Evolutionary conservation across 2,888 invertebrate species (phyloP).

Genomic region (Diabrotica balteata): DNA sequence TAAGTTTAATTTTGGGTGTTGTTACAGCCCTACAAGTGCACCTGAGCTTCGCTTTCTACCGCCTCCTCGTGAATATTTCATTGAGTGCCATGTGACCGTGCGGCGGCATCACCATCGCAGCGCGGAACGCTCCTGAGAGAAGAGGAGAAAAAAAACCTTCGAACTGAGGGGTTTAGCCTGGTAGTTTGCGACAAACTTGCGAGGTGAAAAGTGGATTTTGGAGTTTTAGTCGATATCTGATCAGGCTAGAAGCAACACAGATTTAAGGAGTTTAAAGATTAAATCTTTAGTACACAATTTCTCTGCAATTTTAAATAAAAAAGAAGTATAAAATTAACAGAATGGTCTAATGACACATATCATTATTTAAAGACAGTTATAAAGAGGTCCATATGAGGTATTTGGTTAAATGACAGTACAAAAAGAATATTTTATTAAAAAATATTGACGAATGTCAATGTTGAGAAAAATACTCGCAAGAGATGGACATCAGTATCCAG

Average conservation of each 20-base stretch:
- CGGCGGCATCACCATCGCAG: neutral
- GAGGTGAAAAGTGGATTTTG: constrained; percentile 30
- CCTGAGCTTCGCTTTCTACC: constrained; percentile 50
- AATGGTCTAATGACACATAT: no score
- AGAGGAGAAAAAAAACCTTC: constrained; percentile 12
- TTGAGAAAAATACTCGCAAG: no score
- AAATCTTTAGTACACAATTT: neutral
- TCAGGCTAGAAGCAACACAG: neutral
- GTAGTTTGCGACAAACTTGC: constrained; percentile 1
- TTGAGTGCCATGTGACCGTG: constrained; percentile 35
- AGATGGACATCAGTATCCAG: no score
- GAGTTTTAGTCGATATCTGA: constrained; percentile 32
- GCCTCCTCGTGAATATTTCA: constrained; percentile 48
- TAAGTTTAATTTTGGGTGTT: constrained; percentile 55
- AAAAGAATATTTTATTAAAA: no score
- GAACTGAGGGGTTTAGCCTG: neutral
- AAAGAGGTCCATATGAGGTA: no score
- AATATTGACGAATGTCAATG: no score
- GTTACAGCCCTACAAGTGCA: constrained; percentile 55
- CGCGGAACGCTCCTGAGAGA: constrained; percentile 18
- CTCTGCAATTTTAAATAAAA: neutral
- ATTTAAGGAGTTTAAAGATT: neutral
- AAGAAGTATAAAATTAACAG: no score
- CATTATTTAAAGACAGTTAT: no score
- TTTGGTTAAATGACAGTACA: no score